These are phyloP conservation scores for Caradrina kadenii DNA, from an alignment of 2,888 invertebrate species.

Conservation along the genomic window DNA sequence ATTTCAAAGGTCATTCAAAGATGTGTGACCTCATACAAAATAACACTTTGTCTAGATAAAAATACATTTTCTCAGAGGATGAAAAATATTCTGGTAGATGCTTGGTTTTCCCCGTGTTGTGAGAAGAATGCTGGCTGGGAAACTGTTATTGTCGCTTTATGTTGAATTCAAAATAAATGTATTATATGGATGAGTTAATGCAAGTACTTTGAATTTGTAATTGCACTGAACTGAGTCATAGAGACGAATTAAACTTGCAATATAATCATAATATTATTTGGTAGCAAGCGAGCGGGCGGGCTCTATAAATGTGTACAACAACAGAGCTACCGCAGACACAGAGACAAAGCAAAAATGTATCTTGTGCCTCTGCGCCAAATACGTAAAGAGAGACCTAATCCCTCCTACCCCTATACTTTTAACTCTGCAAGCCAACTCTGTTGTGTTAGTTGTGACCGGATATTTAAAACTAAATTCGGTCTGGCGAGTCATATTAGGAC, in stretches of 20 bases:
- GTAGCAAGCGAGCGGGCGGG: neutral
- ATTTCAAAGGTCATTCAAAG: neutral
- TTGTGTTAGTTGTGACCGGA: too few species aligned
- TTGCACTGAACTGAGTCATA: neutral
- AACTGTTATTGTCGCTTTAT: neutral
- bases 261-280: too few species aligned
- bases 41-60: neutral
- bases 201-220: neutral
- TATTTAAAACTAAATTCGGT: too few species aligned
- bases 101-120: slow-evolving; percentile 12
- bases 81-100: neutral
- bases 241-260: too few species aligned
- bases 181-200: neutral
- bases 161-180: neutral
- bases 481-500: too few species aligned
- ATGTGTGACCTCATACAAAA: neutral
- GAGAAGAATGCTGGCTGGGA: neutral
- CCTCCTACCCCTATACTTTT: too few species aligned
- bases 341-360: neutral
- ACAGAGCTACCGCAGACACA: neutral
- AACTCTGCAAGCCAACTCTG: too few species aligned
- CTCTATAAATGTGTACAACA: neutral
- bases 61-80: slow-evolving; percentile 23
- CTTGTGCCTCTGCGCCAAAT: too few species aligned
- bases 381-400: too few species aligned